Evolutionary conservation across 2,888 invertebrate genomes (phyloP).

Genomic region (Brachycybe producta): DNA sequence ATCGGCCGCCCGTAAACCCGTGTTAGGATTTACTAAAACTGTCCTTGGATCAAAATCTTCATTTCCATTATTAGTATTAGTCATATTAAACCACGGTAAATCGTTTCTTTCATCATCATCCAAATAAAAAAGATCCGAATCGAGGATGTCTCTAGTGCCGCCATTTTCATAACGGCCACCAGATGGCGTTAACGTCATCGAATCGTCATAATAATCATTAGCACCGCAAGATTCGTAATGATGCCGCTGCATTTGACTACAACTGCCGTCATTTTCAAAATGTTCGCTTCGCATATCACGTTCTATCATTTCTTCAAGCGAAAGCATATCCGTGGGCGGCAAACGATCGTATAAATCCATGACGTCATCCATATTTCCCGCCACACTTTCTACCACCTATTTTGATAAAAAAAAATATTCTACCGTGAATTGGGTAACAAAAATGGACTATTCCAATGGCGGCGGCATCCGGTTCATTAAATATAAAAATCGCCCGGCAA

Average conservation of each 20-base stretch:
- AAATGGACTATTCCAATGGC: too few relatives aligned
- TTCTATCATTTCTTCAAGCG: constrained; percentile 79
- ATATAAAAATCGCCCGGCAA: too few relatives aligned
- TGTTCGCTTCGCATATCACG: constrained; percentile 61
- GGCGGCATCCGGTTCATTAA: too few relatives aligned
- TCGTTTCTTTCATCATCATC: neutral
- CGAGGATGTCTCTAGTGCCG: neutral
- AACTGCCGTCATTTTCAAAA: constrained; percentile 64
- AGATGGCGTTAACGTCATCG: neutral
- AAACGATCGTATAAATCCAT: constrained; percentile 7
- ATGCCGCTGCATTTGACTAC: constrained; percentile 28
- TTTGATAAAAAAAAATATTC: too few relatives aligned
- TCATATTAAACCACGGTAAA: neutral
- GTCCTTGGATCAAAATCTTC: constrained; percentile 56
- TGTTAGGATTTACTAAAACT: constrained; percentile 80
- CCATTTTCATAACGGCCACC: neutral
- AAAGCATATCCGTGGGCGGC: constrained; percentile 29
- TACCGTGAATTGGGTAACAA: too few relatives aligned
- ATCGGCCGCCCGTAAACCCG: too few relatives aligned
- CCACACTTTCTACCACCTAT: too few relatives aligned
- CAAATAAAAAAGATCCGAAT: neutral
- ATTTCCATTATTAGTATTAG: constrained; percentile 36
- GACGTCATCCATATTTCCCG: neutral
- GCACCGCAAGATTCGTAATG: neutral
- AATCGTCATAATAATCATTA: neutral